These are phyloP conservation scores for Drosophila obscura DNA, from an alignment of 1,140 invertebrate species.

Conservation along the genomic window DNA sequence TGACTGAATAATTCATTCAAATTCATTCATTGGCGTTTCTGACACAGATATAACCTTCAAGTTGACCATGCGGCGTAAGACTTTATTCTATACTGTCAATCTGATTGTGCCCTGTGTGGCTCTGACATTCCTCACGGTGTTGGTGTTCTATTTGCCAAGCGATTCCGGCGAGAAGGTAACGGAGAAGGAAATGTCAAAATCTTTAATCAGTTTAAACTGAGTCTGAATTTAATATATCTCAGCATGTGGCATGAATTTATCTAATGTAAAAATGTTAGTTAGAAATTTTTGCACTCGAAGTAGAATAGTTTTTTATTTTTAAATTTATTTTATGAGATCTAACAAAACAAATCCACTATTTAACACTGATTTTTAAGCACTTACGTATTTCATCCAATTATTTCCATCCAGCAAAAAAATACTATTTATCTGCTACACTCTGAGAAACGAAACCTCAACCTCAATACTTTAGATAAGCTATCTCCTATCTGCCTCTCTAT, in stretches of 20 bases:
- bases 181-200: constrained; percentile 1
- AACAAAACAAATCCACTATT: too few species aligned
- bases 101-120: constrained; percentile 95
- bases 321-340: too few species aligned
- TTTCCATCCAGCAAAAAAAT: not conserved
- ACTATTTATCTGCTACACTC: constrained; percentile 43
- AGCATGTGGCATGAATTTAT: not conserved
- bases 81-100: constrained; percentile 96
- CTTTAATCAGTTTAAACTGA: not conserved
- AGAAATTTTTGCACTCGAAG: too few species aligned
- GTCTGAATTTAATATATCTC: not conserved
- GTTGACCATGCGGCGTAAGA: constrained; percentile 96
- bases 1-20: not conserved
- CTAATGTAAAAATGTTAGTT: too few species aligned
- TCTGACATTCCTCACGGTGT: constrained; percentile 95
- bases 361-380: too few species aligned
- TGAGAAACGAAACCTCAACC: constrained; percentile 25
- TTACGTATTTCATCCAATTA: too few species aligned
- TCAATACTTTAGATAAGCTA: constrained; percentile 24
- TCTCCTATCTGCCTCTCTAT: constrained; percentile 21
- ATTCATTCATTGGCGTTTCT: constrained; percentile 9
- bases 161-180: constrained; percentile 97
- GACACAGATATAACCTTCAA: constrained; percentile 96
- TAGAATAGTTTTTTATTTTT: too few species aligned
- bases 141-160: constrained; percentile 98